These are phyloP conservation scores for Troides oblongomaculatus DNA, from an alignment of 2,888 invertebrate species.

Conservation along the genomic window DNA sequence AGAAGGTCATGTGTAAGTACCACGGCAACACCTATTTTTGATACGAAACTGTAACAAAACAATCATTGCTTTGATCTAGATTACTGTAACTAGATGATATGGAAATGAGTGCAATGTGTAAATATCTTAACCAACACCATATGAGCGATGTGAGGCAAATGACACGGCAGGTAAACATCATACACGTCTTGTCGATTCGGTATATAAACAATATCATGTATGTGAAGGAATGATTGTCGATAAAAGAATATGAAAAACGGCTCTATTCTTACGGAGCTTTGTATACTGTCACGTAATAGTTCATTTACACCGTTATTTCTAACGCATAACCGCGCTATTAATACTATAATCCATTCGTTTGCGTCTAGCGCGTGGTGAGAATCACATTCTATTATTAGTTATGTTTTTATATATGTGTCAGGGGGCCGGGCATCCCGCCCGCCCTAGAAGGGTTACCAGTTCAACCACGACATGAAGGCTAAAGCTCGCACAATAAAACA, in stretches of 20 bases:
- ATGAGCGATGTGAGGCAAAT: too few species aligned
- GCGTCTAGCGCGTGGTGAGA: conserved; percentile 69
- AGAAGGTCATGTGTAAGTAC: too few species aligned
- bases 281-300: conserved; percentile 41
- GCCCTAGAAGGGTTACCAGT: conserved; percentile 72
- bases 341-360: conserved; percentile 63
- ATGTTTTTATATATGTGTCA: conserved; percentile 73
- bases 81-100: too few species aligned
- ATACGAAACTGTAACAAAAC: too few species aligned
- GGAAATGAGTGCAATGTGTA: too few species aligned
- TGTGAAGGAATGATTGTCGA: background rate
- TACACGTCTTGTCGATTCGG: too few species aligned
- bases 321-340: conserved; percentile 50
- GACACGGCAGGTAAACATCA: too few species aligned
- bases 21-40: too few species aligned
- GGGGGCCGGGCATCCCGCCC: conserved; percentile 64
- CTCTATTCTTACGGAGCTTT: conserved; percentile 10
- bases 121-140: too few species aligned
- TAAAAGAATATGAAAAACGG: background rate
- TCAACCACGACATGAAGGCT: conserved; percentile 26
- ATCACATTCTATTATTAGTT: conserved; percentile 72
- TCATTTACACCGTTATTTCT: conserved; percentile 55
- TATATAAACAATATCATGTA: background rate
- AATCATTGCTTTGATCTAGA: too few species aligned
- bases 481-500: conserved; percentile 23